These are phyloP conservation scores for Menura novaehollandiae DNA, from an alignment of 2,113 vertebrate genomes.

Conservation along the genomic window DNA sequence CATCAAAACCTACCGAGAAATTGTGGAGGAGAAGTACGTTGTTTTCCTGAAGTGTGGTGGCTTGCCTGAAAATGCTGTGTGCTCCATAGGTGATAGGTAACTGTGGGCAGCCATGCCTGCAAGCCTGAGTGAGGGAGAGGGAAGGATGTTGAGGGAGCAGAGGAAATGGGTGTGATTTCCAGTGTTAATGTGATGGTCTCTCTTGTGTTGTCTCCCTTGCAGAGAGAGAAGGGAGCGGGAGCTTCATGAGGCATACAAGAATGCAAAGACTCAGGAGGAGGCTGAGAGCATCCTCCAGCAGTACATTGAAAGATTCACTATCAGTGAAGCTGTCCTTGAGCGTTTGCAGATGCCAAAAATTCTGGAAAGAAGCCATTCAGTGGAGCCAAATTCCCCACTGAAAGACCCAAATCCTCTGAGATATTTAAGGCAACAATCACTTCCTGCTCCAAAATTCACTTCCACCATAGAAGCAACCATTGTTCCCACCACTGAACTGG, in stretches of 20 bases:
- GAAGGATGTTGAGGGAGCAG: background rate
- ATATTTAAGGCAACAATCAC: conserved; percentile 89
- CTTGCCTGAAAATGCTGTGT: background rate
- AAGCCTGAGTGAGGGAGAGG: background rate
- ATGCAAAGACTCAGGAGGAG: conserved; percentile 84
- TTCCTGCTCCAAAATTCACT: conserved; percentile 91
- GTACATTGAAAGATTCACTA: conserved; percentile 94
- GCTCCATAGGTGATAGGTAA: background rate
- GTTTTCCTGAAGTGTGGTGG: background rate
- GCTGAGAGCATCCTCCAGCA: conserved; percentile 85
- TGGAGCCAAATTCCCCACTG: conserved; percentile 81
- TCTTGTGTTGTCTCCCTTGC: background rate
- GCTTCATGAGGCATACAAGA: conserved; percentile 85
- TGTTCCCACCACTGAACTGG: conserved; percentile 64
- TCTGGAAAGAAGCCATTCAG: conserved; percentile 91
- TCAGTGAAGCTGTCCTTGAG: conserved; percentile 91
- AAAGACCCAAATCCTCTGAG: conserved; percentile 81
- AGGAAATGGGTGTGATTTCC: background rate
- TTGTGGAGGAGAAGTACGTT: conserved; percentile 95
- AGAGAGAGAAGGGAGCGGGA: conserved; percentile 88
- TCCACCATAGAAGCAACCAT: conserved; percentile 89
- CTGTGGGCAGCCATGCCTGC: background rate
- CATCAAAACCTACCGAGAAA: conserved; percentile 97
- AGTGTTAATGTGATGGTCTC: background rate
- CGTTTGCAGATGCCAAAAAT: conserved; percentile 91